Percentiles rank a stretch among this genome's conserved stretches.
These are phyloP conservation scores for Cyaniris semiargus DNA, from an alignment of 2,888 invertebrate genomes.

Conservation along the genomic window DNA sequence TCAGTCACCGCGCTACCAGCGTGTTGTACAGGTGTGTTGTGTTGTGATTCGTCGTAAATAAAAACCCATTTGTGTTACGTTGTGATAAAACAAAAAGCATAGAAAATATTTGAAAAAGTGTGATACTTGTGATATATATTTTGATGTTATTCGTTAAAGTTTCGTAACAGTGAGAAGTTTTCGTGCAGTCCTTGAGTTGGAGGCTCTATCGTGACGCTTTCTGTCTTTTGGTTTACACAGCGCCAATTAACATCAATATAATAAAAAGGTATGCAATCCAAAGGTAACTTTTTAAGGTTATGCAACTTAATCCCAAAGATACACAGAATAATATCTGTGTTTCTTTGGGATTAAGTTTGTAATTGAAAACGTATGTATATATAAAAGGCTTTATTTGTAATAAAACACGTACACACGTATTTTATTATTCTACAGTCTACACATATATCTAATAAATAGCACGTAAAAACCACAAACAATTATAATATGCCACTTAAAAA, in stretches of 20 bases:
- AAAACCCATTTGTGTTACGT: constrained; percentile 55
- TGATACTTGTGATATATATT: constrained; percentile 45
- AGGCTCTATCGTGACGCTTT: constrained; percentile 66
- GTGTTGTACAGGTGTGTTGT: constrained; percentile 63
- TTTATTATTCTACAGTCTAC: neutral
- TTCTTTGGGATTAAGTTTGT: neutral
- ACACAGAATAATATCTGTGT: neutral
- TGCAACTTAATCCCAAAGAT: neutral
- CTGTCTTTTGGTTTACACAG: constrained; percentile 58
- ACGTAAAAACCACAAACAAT: neutral
- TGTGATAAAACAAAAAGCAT: constrained; percentile 35
- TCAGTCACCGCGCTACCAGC: constrained; percentile 73
- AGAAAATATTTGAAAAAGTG: constrained; percentile 35
- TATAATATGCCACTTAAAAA: neutral
- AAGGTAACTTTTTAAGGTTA: constrained; percentile 22
- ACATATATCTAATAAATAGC: neutral
- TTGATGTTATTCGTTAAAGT: constrained; percentile 50
- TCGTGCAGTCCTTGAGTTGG: constrained; percentile 70
- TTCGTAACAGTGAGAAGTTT: constrained; percentile 70
- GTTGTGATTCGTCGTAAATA: constrained; percentile 60
- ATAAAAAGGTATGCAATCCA: constrained; percentile 52
- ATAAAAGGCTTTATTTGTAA: neutral
- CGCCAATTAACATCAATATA: constrained; percentile 52
- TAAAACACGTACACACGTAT: neutral
- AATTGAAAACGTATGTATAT: neutral